Evolutionary conservation across 2,888 invertebrate species (phyloP), one percentile per base, ranked within the genome.

Genomic region (Bugula neritina): DNA sequence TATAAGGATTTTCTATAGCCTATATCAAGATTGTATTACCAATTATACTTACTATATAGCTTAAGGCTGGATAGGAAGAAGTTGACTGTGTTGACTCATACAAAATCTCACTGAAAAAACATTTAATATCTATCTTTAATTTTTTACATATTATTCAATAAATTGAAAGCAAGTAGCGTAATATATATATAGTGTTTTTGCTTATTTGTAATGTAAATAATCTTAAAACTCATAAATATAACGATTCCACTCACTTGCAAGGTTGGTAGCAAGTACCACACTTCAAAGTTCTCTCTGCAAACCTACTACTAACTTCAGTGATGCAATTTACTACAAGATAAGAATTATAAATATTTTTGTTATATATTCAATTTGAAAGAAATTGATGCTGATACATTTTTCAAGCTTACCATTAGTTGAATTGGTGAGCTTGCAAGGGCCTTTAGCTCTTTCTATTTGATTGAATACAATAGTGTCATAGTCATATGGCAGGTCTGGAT

Each of bases 401-500:
- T n/a, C n/a, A n/a, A n/a, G 23, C 55, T 55, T 55, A 55, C 55
- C 23, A 55, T 55, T 55, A 25, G 55, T 55, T 17, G 55, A 55
- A n/a, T 63, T 63, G 29, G 21, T 31, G 10, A 63, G 17, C 31
- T 31, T 63, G 31, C 63, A 63, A 63, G 63, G 63, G 17, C 63
- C 63, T 63, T 21, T 25, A 29, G 63, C 27, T 3, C 10, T 10
- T 31, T 27, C 2, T 13, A 63, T 13, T 3, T 34, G 13, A n/a
- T 25, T n/a, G 31, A 63, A 63, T 34, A 63, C 63, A 63, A 27
- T 13, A 3, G 63, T 25, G 34, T n/a, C 27, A 27, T 13, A 31
- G 63, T 63, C 63, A 63, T 63, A 63, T 3, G 31, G 63, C 31
- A 63, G 63, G 3, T 63, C 63, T 25, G 63, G 63, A n/a, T 63